A percentile compares a stretch with the other conserved stretches of the same genome.
phyloP scores from a whole-genome alignment of 2,888 invertebrate genomes.

The Mellilla xanthometata region DNA sequence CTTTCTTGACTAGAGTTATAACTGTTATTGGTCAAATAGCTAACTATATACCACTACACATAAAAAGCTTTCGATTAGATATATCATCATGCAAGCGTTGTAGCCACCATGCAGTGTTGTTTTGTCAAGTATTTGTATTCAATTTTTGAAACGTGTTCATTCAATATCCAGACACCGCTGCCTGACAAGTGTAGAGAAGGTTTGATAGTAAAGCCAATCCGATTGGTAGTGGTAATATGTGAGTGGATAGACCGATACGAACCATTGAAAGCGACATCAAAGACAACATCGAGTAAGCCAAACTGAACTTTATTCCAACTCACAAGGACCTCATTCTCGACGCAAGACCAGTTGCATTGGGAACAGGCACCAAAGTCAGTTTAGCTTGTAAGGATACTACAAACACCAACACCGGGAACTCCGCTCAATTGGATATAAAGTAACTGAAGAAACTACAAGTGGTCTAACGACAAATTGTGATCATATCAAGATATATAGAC shows the following conservation, averaged over 20 bases:
- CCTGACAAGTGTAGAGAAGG: conserved; percentile 54
- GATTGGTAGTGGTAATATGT: conserved; percentile 63
- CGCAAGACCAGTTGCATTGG: conserved; percentile 9
- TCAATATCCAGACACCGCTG: conserved; percentile 52
- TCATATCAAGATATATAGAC: conserved; percentile 65
- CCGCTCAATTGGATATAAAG: conserved; percentile 72
- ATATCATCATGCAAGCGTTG: conserved; percentile 70
- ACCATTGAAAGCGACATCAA: conserved; percentile 81
- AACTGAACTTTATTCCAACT: conserved; percentile 52
- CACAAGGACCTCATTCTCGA: conserved; percentile 19
- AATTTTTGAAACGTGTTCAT: conserved; percentile 47
- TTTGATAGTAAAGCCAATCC: conserved; percentile 56
- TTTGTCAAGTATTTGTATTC: conserved; percentile 47
- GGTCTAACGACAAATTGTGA: conserved; percentile 73
- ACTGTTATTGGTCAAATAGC: conserved; percentile 35
- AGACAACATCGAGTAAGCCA: conserved; percentile 75
- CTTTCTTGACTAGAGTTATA: too few relatives aligned
- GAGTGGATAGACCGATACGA: conserved; percentile 75
- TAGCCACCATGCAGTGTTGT: conserved; percentile 73
- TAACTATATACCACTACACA: conserved; percentile 64
- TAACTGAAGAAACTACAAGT: conserved; percentile 78
- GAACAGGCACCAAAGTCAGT: conserved; percentile 45
- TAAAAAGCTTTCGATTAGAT: conserved; percentile 73
- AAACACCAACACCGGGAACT: conserved; percentile 71
- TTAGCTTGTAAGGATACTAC: conserved; percentile 64